A percentile compares a stretch with the other conserved stretches of the same genome.
phyloP scores from a whole-genome alignment of 2,113 vertebrate species.

The Cavia aperea region DNA sequence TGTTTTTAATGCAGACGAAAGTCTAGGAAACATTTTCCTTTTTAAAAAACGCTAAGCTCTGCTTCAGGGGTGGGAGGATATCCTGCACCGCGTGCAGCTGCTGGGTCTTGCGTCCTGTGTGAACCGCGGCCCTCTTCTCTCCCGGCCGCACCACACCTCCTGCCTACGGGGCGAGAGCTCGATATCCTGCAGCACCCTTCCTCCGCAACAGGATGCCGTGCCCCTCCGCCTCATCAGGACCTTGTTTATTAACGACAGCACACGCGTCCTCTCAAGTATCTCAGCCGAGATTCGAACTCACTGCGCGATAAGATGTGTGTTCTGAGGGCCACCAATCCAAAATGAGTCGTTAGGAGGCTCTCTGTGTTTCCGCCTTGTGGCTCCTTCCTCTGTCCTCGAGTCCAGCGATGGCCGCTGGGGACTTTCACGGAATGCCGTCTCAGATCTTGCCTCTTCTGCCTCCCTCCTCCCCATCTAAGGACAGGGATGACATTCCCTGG shows the following conservation, averaged over 20 bases:
- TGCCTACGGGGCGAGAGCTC: neutral
- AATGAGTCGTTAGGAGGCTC: neutral
- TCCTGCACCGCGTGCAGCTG: neutral
- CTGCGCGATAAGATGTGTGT: neutral
- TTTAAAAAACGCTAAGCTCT: neutral
- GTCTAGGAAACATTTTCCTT: constrained; percentile 30
- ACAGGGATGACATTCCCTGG: neutral
- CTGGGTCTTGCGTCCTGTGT: neutral
- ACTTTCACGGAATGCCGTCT: neutral
- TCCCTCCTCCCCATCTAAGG: neutral
- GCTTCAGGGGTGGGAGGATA: constrained; percentile 6
- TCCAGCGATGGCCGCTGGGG: too few relatives aligned
- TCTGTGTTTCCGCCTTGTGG: neutral
- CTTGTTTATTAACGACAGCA: neutral
- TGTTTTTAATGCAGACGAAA: constrained; percentile 28
- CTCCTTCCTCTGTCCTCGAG: neutral
- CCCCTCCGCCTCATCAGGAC: neutral
- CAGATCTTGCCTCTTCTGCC: neutral
- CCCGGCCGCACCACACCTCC: neutral
- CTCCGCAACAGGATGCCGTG: neutral
- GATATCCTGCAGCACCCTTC: neutral
- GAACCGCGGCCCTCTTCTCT: neutral
- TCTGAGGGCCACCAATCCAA: neutral
- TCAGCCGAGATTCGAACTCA: neutral
- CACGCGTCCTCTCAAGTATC: neutral